A percentile compares a stretch with the other conserved stretches of the same genome.
Conservation (phyloP, 2,113 vertebrate species). For the Diphyllodes magnificus region DNA sequence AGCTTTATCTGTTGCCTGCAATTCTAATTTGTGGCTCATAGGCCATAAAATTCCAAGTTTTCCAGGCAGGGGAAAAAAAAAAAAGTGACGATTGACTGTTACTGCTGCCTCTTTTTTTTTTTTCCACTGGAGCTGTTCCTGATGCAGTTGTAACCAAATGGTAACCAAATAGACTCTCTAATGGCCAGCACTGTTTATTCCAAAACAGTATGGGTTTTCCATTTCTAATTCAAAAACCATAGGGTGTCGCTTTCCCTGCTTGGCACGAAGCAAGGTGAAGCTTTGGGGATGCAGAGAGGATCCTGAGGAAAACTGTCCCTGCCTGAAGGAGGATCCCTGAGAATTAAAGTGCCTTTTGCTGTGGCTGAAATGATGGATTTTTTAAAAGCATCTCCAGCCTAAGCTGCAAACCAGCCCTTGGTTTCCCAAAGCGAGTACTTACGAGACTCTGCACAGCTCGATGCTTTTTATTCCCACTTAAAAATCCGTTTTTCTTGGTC, state of each 20-base stretch:
- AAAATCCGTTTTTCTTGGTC: neutral
- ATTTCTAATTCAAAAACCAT: slow-evolving; percentile 43
- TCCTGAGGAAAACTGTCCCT: neutral
- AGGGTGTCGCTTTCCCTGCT: neutral
- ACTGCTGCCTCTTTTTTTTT: neutral
- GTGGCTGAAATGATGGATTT: neutral
- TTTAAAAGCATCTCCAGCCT: neutral
- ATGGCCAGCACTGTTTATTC: slow-evolving; percentile 3
- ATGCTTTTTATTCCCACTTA: neutral
- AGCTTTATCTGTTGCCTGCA: slow-evolving; percentile 49
- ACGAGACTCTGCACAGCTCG: neutral
- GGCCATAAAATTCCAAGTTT: slow-evolving; percentile 37
- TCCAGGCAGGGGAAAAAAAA: neutral
- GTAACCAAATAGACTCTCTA: slow-evolving; percentile 8
- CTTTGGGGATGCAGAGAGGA: neutral
- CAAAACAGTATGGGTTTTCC: slow-evolving; percentile 21
- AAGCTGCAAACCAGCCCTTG: neutral
- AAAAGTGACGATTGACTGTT: slow-evolving; percentile 49
- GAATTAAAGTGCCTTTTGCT: neutral
- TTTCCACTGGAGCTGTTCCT: slow-evolving; percentile 32
- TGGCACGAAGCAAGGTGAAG: neutral
- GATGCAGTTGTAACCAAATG: slow-evolving; percentile 22
- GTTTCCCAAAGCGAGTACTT: neutral
- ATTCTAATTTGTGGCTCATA: slow-evolving; percentile 39
- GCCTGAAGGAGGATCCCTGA: neutral